These are phyloP conservation scores for Cinclus cinclus DNA, from an alignment of 2,113 vertebrate species.

Conservation along the genomic window DNA sequence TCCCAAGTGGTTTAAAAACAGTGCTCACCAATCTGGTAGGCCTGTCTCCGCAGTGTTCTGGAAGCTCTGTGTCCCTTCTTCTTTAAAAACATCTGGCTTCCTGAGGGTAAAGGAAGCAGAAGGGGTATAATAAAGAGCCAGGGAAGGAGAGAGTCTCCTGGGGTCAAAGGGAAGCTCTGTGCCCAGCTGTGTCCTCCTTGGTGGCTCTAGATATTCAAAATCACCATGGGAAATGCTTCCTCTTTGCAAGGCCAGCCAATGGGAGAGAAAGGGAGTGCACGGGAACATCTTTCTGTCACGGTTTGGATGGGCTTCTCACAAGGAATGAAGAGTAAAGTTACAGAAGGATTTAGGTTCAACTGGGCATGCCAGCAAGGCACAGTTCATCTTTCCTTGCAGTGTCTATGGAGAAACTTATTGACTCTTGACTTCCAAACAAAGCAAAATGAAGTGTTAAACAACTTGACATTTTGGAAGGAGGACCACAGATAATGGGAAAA, in stretches of 20 bases:
- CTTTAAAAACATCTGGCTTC: conserved; percentile 73
- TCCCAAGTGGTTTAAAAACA: conserved; percentile 57
- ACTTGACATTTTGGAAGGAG: neutral
- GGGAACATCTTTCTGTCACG: neutral
- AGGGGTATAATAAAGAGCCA: conserved; percentile 68
- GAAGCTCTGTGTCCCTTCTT: conserved; percentile 69
- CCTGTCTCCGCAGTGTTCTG: conserved; percentile 63
- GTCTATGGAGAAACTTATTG: neutral
- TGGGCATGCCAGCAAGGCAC: neutral
- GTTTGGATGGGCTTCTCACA: neutral
- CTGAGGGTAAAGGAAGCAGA: conserved; percentile 72
- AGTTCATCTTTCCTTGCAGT: neutral
- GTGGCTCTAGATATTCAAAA: conserved; percentile 21
- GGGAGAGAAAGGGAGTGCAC: neutral
- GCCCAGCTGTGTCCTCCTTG: neutral
- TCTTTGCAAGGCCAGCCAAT: neutral
- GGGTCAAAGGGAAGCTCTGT: conserved; percentile 35
- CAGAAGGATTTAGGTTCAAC: neutral
- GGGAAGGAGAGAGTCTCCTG: conserved; percentile 57
- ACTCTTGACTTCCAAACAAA: conserved; percentile 4
- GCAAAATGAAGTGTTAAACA: neutral
- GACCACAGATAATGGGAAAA: neutral
- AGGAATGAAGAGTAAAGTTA: neutral
- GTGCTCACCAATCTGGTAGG: conserved; percentile 68
- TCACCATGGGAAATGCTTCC: neutral